A percentile compares a stretch with the other conserved stretches of the same genome.
Conservation (phyloP, 2,113 vertebrate genomes). For the Gila orcuttii region DNA sequence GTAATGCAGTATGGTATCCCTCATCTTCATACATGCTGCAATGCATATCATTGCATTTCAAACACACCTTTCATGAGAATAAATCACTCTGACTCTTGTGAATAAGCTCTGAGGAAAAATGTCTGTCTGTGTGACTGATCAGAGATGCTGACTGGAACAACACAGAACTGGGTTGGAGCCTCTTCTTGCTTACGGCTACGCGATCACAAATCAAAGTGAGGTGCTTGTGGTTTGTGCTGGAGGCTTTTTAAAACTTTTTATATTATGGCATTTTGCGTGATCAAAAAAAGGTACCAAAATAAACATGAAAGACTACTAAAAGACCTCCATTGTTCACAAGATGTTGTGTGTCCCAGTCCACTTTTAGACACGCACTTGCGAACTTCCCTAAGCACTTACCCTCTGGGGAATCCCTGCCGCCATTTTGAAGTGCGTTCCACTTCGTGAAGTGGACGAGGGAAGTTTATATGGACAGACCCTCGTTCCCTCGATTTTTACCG, state of each 20-base stretch:
- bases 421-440: too few species aligned
- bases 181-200: background rate
- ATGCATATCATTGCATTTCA: background rate
- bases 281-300: background rate
- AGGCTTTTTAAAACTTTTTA: background rate
- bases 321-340: background rate
- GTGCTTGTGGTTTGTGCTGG: background rate
- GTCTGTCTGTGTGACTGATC: slow-evolving; percentile 6
- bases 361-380: too few species aligned
- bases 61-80: background rate
- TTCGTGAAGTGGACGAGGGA: too few species aligned
- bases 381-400: too few species aligned
- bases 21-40: background rate
- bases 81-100: background rate
- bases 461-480: too few species aligned
- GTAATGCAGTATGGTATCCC: background rate
- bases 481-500: too few species aligned
- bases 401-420: too few species aligned
- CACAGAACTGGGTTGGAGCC: background rate
- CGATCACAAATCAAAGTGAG: slow-evolving; percentile 12
- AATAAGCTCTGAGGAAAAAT: background rate
- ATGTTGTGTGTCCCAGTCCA: background rate
- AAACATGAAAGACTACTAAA: background rate
- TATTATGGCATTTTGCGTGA: background rate
- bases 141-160: slow-evolving; percentile 1